Evolutionary conservation across 2,888 invertebrate genomes (phyloP), one percentile per base, ranked within the genome.

Genomic region (Automeris io): DNA sequence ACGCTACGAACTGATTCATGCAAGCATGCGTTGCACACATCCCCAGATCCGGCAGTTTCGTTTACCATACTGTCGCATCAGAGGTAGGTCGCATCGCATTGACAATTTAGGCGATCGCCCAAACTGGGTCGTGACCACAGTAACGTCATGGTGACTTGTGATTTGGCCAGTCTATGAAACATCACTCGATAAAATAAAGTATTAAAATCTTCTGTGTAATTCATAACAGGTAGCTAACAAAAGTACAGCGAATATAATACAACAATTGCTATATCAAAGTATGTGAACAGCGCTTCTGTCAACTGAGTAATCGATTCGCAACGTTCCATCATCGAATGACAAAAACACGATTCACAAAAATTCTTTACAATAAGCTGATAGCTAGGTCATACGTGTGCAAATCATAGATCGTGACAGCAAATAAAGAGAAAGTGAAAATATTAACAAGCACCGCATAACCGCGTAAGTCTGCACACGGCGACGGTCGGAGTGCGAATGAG

Each of bases 371-470:
- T 56, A 81, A 80, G 81, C 78, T 59, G 64, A 29, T 7, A 9
- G 21, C 11, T 11, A 25, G 12, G 13, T n/a, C 11, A 13, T 66
- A 71, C 70, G 65, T 73, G 80, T 77, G 80, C 79, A 80, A 78
- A 79, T 75, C 72, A 78, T 70, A 75, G 63, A 69, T 63, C 64
- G 76, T 81, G 70, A n/a, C 70, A 70, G 79, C 80, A 79, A 80
- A 70, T 61, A 49, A 77, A 74, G 55, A 62, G 72, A 71, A 57
- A 44, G 47, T 47, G 47, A 55, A 61, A 60, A 57, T 52, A 59
- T 58, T 49, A 48, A 47, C 39, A 51, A 48, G 42, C 43, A 37
- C 33, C 45, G 47, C 45, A 21, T 38, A 42, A 24, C 47, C 46
- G 40, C 46, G 40, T 42, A 43, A 45, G 40, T 42, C 47, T 24